Base-by-base conservation (phyloP, 37 sponge, comb jelly and placozoan species). In the Oopsacas minuta region DNA sequence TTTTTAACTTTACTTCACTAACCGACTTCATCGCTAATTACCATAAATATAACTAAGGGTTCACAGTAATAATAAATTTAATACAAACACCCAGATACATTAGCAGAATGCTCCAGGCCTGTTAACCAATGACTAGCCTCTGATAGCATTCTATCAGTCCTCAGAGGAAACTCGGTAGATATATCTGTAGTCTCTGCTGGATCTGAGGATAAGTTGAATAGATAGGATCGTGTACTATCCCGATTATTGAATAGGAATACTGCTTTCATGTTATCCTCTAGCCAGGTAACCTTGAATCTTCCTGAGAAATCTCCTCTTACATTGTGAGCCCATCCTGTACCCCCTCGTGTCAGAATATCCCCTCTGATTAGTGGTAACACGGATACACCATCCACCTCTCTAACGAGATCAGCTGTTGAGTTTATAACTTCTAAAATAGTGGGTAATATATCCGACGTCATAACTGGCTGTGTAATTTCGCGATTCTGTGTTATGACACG, bases 391-490 rank as follows among this genome's bases (percentile, higher is more conserved):
- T 88, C 88, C 23, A 89, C 23, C 0, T 25, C 5, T 12, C 86
- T 42, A 15, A 37, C 69, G 1, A 25, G 23, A 23, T 83, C 39
- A 36, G 30, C 32, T 0, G 35, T 0, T 0, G 38, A 0, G 37
- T 53, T 82, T 1, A 88, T 0, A 8, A 88, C 37, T 12, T 91
- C 91, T 28, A 37, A 35, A 0, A 91, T 52, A 8, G 91, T 88
- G 0, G 91, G 91, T 22, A 91, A 39, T 38, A 91, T 82, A 37
- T 91, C 91, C 38, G 53, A 88, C 0, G 91, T 75, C 1, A 85
- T 82, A 0, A 91, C 85, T 38, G 87, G 88, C 38, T 28, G 30
- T 22, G 37, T 23, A 0, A 85, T 81, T 0, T 83, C 86, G 28
- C 86, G 51, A 51, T 91, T 88, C 1, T 37, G 36, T 23, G 86